Conservation (phyloP, 2,797 vertebrate genomes). For the Cottoperca gobio region DNA sequence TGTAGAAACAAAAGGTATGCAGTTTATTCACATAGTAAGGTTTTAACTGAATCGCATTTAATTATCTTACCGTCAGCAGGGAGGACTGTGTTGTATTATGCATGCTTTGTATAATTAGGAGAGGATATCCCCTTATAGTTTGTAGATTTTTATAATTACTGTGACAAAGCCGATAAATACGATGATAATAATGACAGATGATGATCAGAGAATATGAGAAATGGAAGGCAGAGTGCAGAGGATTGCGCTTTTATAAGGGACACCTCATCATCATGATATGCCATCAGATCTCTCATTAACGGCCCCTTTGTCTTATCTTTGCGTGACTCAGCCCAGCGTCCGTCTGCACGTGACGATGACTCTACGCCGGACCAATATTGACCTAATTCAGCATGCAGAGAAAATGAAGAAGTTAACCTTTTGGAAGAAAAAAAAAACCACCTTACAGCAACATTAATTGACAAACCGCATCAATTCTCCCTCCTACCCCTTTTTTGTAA, state of each 20-base stretch:
- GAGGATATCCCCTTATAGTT: constrained; percentile 20
- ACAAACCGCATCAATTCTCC: constrained; percentile 89
- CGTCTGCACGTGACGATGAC: constrained; percentile 63
- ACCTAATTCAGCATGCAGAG: constrained; percentile 82
- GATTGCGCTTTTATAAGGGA: constrained; percentile 44
- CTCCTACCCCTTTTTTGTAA: constrained; percentile 84
- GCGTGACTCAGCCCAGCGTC: constrained; percentile 79
- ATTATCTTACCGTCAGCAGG: constrained; percentile 46
- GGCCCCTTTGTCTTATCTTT: constrained; percentile 57
- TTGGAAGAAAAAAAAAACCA: constrained; percentile 79
- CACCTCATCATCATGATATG: constrained; percentile 57
- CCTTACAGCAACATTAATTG: constrained; percentile 89
- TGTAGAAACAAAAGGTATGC: constrained; percentile 61
- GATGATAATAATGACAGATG: background rate
- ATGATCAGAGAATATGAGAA: background rate
- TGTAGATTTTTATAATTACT: constrained; percentile 31
- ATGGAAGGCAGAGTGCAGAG: background rate
- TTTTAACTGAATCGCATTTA: constrained; percentile 49
- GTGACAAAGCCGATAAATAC: constrained; percentile 21
- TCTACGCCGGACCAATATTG: constrained; percentile 81
- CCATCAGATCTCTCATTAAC: constrained; percentile 67
- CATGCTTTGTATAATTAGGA: constrained; percentile 22
- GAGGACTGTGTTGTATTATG: constrained; percentile 34
- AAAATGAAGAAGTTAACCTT: constrained; percentile 89
- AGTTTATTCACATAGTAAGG: constrained; percentile 55